phyloP scores from a whole-genome alignment of 2,797 vertebrate species.

The Scyliorhinus canicula region DNA sequence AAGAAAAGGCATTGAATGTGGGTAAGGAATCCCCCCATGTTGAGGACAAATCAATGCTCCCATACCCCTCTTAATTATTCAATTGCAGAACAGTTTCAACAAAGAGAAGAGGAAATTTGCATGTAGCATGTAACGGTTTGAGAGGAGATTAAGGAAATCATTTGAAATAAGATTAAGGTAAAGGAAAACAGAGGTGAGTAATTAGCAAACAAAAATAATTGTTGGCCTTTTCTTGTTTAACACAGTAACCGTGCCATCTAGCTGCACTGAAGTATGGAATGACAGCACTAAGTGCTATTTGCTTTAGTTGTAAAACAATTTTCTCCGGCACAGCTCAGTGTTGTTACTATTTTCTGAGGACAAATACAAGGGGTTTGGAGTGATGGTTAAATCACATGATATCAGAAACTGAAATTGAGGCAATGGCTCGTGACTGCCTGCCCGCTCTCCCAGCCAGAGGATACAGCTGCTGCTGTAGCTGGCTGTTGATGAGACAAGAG shows the following conservation, averaged over 20 bases:
- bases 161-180: background rate
- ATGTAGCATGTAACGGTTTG: no score
- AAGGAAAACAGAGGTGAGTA: background rate
- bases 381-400: slow-evolving; percentile 23
- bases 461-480: background rate
- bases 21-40: background rate
- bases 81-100: background rate
- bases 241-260: background rate
- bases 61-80: background rate
- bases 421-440: slow-evolving; percentile 10
- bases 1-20: background rate
- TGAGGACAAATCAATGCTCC: background rate
- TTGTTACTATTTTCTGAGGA: slow-evolving; percentile 28
- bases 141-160: background rate
- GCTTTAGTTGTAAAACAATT: slow-evolving; percentile 28
- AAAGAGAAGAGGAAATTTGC: background rate
- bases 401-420: slow-evolving; percentile 20
- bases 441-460: background rate
- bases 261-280: background rate
- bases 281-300: slow-evolving; percentile 9
- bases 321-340: slow-evolving; percentile 26
- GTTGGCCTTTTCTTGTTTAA: background rate
- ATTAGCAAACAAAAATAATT: slow-evolving; percentile 2
- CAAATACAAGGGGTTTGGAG: slow-evolving; percentile 5
- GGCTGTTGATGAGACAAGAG: background rate